Evolutionary conservation across 2,888 invertebrate genomes (phyloP).

Genomic region (Mayetiola destructor): DNA sequence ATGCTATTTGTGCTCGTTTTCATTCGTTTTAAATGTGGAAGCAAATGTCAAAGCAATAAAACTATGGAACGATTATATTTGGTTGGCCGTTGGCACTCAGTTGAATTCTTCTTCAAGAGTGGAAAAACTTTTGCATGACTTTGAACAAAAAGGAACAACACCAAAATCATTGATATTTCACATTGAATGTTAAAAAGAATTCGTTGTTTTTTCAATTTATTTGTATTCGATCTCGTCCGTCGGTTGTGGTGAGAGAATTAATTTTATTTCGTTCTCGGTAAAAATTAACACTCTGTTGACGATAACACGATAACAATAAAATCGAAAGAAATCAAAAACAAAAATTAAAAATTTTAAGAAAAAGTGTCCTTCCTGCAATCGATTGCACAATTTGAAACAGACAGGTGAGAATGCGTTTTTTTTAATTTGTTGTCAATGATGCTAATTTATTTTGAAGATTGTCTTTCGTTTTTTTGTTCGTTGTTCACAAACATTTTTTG

Average conservation of each 20-base stretch:
- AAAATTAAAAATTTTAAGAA: not conserved
- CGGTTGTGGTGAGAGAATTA: not conserved
- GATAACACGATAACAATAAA: not conserved
- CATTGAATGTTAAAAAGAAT: too few species aligned
- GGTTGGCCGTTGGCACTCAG: not conserved
- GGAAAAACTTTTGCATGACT: conserved; percentile 5
- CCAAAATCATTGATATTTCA: conserved; percentile 4
- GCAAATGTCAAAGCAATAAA: not conserved
- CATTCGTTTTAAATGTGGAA: conserved; percentile 7
- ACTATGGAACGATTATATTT: not conserved
- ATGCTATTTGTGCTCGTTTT: conserved; percentile 6
- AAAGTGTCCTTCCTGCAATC: conserved; percentile 12
- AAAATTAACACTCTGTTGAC: not conserved
- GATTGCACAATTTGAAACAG: conserved; percentile 10
- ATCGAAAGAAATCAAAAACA: not conserved
- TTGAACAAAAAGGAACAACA: not conserved
- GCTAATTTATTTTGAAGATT: too few species aligned
- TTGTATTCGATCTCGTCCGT: not conserved
- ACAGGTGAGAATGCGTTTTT: conserved; percentile 3
- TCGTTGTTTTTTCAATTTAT: too few species aligned
- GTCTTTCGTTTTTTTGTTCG: not conserved
- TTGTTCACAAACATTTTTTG: not conserved
- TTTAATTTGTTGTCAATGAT: not conserved
- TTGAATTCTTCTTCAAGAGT: not conserved
- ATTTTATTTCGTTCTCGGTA: not conserved